Evolutionary conservation across 1,140 invertebrate species (phyloP), one percentile per base, ranked within the genome.

Genomic region (Danaus melanippus): DNA sequence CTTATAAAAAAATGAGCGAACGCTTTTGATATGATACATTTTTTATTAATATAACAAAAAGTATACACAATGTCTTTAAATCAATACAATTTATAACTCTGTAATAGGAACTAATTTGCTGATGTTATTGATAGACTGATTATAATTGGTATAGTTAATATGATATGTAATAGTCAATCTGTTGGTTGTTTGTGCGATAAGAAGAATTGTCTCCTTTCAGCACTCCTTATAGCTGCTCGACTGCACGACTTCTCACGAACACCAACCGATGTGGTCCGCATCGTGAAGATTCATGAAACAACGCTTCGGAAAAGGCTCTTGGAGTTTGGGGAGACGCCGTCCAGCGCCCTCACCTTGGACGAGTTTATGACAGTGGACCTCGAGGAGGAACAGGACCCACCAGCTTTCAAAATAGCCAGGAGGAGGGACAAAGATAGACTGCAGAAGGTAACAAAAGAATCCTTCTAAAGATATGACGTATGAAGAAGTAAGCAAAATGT

Each of bases 291-390:
- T 10, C 97, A 98, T 74, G 96, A 98, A 84, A 93, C 95, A 0
- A 99, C 97, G 0, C 85, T 99, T 10, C 90, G 95, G 45, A 98
- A 98, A 89, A 91, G 96, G 54, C 88, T 99, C 10, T 90, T 95
- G 10, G 98, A 99, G 87, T 99, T 99, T 86, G 95, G 96, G 1
- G 96, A 97, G 46, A 99, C 98, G 0, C 96, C 97, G 0, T 97
- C 96, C 1, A 94, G 94, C 74, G 89, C 89, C 0, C 86, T 99
- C 15, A 98, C 97, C 0, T 88, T 98, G 8, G 97, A 99, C 62
- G 97, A 99, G 87, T 99, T 99, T 76, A 96, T 98, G 92, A 95
- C 92, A 0, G 95, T 99, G 6, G 97, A 99, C 84, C 88, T 99
- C 50, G 97, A 98, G 78, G 96, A 98, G 69, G 97, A 98, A 74